Percentiles rank a stretch among this genome's conserved stretches.
phyloP scores from a whole-genome alignment of 2,888 invertebrate genomes.

The Drosophila neonasuta region DNA sequence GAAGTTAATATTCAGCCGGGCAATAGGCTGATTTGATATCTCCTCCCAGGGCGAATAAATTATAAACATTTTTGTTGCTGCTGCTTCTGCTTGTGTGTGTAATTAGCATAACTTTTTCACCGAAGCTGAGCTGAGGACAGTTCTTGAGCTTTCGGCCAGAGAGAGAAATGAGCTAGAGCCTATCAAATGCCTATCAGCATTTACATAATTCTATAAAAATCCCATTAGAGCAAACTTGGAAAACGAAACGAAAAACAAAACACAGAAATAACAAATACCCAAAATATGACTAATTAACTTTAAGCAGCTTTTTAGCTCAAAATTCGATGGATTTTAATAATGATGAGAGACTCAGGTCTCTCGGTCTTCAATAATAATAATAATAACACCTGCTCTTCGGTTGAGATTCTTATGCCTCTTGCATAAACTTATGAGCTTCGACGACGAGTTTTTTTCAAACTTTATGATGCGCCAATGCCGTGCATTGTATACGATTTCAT shows the following conservation, averaged over 20 bases:
- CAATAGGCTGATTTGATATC: slow-evolving; percentile 22
- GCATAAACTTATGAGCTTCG: slow-evolving; percentile 5
- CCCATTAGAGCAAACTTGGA: slow-evolving; percentile 58
- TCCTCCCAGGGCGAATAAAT: slow-evolving; percentile 39
- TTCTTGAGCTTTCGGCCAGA: slow-evolving; percentile 14
- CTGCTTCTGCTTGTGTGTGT: slow-evolving; percentile 12
- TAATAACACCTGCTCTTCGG: slow-evolving; percentile 55
- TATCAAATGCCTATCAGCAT: slow-evolving; percentile 73
- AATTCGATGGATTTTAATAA: slow-evolving; percentile 30
- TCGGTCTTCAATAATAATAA: slow-evolving; percentile 17
- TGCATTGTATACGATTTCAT: slow-evolving; percentile 62
- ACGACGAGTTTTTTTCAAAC: slow-evolving; percentile 13
- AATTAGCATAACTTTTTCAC: slow-evolving; percentile 67
- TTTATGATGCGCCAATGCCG: slow-evolving; percentile 45
- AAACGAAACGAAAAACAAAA: slow-evolving; percentile 29
- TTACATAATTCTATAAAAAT: slow-evolving; percentile 73
- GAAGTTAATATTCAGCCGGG: slow-evolving; percentile 3
- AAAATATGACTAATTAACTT: slow-evolving; percentile 73
- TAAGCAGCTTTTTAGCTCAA: slow-evolving; percentile 54
- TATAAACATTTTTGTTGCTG: slow-evolving; percentile 34
- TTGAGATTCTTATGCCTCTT: slow-evolving; percentile 14
- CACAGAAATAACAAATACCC: slow-evolving; percentile 22
- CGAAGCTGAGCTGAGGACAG: slow-evolving; percentile 28
- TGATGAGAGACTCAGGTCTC: slow-evolving; percentile 17
- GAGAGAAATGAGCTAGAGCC: slow-evolving; percentile 31